Evolutionary conservation across 2,888 invertebrate species (phyloP).

Genomic region (Melanargia galathea): DNA sequence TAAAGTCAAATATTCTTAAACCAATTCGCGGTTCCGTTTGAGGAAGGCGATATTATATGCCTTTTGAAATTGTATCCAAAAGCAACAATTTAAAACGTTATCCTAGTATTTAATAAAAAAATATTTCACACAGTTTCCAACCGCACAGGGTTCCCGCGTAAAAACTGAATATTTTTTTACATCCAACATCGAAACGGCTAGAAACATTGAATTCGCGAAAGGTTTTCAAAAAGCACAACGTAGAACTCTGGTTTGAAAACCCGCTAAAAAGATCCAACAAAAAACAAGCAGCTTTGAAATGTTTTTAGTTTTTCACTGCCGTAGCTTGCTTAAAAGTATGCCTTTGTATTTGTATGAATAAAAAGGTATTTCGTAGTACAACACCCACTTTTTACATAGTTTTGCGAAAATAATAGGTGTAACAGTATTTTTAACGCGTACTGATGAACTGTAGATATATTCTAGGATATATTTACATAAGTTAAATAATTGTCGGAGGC

Average conservation of each 20-base stretch:
- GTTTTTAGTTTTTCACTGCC: constrained; percentile 19
- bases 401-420: not conserved
- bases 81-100: not conserved
- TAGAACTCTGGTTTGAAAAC: constrained; percentile 14
- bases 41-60: too few species aligned
- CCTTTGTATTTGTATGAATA: constrained; percentile 11
- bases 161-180: constrained; percentile 14
- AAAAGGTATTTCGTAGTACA: constrained; percentile 13
- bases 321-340: constrained; percentile 15
- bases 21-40: too few species aligned
- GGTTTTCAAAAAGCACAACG: constrained; percentile 25
- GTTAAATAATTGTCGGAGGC: too few species aligned
- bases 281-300: constrained; percentile 15
- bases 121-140: too few species aligned
- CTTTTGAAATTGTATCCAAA: not conserved
- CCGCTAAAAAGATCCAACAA: constrained; percentile 18
- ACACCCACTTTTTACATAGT: not conserved
- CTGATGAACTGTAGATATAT: not conserved
- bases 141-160: constrained; percentile 3
- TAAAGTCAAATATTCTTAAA: too few species aligned
- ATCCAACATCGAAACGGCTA: constrained; percentile 4
- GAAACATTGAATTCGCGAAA: constrained; percentile 19
- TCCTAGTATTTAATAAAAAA: not conserved
- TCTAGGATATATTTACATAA: too few species aligned
- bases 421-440: not conserved